Evolutionary conservation across 2,797 vertebrate species (phyloP).

Genomic region (Pseudochaenichthys georgianus): DNA sequence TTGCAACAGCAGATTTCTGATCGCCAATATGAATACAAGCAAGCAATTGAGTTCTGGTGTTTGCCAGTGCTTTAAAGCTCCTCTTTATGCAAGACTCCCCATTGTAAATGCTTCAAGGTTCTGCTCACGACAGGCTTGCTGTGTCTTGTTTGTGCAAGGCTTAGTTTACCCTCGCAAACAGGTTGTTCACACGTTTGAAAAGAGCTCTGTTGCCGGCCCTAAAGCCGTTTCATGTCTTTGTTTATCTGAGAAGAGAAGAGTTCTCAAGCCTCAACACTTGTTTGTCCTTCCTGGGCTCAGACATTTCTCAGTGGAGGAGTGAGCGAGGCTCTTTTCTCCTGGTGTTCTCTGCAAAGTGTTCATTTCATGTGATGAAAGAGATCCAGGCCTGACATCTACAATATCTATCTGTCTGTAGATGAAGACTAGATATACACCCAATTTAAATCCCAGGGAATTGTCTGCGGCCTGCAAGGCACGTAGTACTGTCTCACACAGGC

Average conservation of each 20-base stretch:
- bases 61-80: conserved; percentile 32
- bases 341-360: conserved; percentile 38
- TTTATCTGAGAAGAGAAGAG: conserved; percentile 63
- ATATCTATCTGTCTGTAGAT: conserved; percentile 57
- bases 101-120: conserved; percentile 43
- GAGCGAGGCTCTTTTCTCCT: conserved; percentile 39
- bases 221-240: conserved; percentile 70
- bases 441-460: conserved; percentile 67
- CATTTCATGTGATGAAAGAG: conserved; percentile 62
- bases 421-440: conserved; percentile 54
- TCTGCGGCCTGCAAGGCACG: conserved; percentile 48
- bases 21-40: conserved; percentile 27
- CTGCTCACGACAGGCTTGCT: conserved; percentile 18
- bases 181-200: conserved; percentile 64
- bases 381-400: conserved; percentile 46
- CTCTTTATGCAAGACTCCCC: conserved; percentile 27
- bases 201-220: conserved; percentile 57
- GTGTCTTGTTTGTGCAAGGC: conserved; percentile 54
- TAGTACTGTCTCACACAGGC: conserved; percentile 42
- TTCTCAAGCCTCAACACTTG: conserved; percentile 63
- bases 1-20: conserved; percentile 29
- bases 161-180: conserved; percentile 54
- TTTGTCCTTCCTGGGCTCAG: conserved; percentile 72
- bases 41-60: not conserved
- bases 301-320: conserved; percentile 31